These are phyloP conservation scores for Halichoerus grypus DNA, from an alignment of 2,113 vertebrate genomes.

Conservation along the genomic window DNA sequence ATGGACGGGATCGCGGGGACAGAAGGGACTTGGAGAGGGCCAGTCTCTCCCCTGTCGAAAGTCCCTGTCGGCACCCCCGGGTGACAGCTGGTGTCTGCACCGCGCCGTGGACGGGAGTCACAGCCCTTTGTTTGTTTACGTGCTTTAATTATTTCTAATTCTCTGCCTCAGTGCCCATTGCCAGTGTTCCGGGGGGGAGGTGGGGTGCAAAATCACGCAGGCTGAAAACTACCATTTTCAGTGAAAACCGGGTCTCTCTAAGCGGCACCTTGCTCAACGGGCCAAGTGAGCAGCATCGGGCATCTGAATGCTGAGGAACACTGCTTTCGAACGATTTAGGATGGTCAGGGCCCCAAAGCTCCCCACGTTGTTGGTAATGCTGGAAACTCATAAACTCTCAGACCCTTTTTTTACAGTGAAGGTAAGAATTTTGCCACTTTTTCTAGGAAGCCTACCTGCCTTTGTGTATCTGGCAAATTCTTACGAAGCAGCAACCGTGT, in stretches of 20 bases:
- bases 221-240: too few species aligned
- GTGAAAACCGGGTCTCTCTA: too few species aligned
- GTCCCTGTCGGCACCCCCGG: not conserved
- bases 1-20: not conserved
- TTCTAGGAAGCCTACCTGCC: not conserved
- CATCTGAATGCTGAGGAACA: not conserved
- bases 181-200: too few species aligned
- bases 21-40: not conserved
- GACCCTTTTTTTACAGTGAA: not conserved
- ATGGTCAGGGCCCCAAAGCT: not conserved
- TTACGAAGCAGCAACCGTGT: not conserved
- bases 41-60: not conserved
- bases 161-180: not conserved
- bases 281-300: too few species aligned
- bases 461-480: not conserved
- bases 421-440: not conserved
- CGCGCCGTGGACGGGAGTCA: not conserved
- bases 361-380: not conserved
- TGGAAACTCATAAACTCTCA: not conserved
- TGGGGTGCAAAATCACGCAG: too few species aligned
- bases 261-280: too few species aligned
- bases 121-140: constrained; percentile 9
- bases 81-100: constrained; percentile 51
- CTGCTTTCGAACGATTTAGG: not conserved
- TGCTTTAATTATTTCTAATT: constrained; percentile 66